Conservation (phyloP, 2,797 vertebrate species). For the Jordanella pulchra region DNA sequence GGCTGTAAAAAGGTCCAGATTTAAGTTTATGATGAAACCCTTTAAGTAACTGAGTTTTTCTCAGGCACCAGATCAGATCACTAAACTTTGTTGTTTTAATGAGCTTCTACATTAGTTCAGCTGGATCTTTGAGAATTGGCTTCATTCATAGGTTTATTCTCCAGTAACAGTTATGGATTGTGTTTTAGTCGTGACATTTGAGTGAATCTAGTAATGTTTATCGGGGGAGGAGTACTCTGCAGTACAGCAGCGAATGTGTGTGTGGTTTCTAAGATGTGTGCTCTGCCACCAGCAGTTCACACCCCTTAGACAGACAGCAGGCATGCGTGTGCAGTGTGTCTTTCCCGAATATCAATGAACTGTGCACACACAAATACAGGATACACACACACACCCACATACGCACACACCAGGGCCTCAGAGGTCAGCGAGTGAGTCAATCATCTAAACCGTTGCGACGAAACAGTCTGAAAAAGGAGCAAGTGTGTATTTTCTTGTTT, state of each 20-base stretch:
- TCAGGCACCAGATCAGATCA: neutral
- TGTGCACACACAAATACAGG: slow-evolving; percentile 41
- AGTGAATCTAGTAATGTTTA: neutral
- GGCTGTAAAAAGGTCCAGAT: neutral
- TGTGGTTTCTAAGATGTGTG: slow-evolving; percentile 23
- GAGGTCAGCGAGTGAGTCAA: slow-evolving; percentile 99
- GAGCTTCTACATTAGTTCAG: no score
- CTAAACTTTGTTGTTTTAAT: neutral
- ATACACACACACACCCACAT: slow-evolving; percentile 37
- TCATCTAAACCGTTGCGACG: slow-evolving; percentile 93
- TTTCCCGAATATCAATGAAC: slow-evolving; percentile 97
- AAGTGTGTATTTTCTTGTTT: slow-evolving; percentile 19
- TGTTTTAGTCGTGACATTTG: neutral
- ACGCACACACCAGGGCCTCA: slow-evolving; percentile 80
- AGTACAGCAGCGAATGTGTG: slow-evolving; percentile 10
- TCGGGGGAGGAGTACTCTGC: slow-evolving; percentile 8
- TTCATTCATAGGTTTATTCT: neutral
- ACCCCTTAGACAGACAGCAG: slow-evolving; percentile 95
- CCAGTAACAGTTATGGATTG: neutral
- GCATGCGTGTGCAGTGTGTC: slow-evolving; percentile 85
- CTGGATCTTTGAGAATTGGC: neutral
- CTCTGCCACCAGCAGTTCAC: slow-evolving; percentile 75
- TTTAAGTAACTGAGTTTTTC: neutral
- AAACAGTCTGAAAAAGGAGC: slow-evolving; percentile 89
- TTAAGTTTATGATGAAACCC: neutral